phyloP scores from a whole-genome alignment of 2,797 vertebrate genomes.

The Myioborus melanocephalus region DNA sequence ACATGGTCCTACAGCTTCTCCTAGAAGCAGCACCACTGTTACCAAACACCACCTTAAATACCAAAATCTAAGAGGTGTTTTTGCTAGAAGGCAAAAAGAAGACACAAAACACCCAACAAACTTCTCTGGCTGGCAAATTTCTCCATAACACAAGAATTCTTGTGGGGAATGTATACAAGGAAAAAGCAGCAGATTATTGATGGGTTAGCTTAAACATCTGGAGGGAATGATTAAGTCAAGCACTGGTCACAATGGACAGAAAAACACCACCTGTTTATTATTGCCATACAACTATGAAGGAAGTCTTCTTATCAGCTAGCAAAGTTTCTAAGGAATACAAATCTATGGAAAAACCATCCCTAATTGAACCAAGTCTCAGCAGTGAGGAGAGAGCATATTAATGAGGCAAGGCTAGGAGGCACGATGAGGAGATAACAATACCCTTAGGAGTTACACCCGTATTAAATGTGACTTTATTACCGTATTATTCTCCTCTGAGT shows the following conservation, averaged over 20 bases:
- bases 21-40: background rate
- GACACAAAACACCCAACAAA: background rate
- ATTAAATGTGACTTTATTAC: constrained; percentile 55
- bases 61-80: background rate
- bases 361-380: constrained; percentile 51
- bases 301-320: constrained; percentile 62
- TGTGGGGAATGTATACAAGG: background rate
- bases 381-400: constrained; percentile 63
- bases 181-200: background rate
- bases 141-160: background rate
- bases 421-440: constrained; percentile 63
- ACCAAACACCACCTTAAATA: background rate
- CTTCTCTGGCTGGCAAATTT: background rate
- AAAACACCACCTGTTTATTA: constrained; percentile 14
- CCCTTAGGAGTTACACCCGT: constrained; percentile 15
- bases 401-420: constrained; percentile 60
- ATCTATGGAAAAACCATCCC: constrained; percentile 68
- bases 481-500: constrained; percentile 26
- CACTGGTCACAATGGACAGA: background rate
- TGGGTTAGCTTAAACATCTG: background rate
- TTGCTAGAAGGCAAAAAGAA: background rate
- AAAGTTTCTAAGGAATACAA: constrained; percentile 54
- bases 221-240: background rate
- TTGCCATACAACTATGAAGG: constrained; percentile 29
- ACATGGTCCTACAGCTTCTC: background rate